Conservation (phyloP, 1,140 invertebrate genomes). For the Globodera ellingtonae region DNA sequence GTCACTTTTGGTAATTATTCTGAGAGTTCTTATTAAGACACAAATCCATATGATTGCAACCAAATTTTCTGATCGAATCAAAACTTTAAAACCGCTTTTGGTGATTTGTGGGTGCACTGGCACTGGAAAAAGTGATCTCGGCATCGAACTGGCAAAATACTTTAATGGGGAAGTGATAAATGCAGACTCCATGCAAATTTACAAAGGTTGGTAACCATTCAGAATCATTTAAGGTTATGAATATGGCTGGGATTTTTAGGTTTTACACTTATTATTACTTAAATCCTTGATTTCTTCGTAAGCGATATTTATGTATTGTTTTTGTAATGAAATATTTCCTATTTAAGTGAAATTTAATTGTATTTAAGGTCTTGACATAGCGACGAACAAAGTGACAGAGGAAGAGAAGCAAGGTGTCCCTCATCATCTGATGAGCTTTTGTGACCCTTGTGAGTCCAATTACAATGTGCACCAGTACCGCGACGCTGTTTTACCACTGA, state of each 20-base stretch:
- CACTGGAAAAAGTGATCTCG: slow-evolving; percentile 92
- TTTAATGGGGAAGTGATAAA: slow-evolving; percentile 94
- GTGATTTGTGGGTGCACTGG: slow-evolving; percentile 86
- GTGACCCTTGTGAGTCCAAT: slow-evolving; percentile 75
- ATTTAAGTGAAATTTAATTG: slow-evolving; percentile 11
- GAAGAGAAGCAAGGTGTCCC: slow-evolving; percentile 77
- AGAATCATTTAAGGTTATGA: neutral
- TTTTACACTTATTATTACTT: no score
- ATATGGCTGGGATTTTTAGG: no score
- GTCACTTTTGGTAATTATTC: no score
- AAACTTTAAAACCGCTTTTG: slow-evolving; percentile 20
- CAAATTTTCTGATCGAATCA: neutral
- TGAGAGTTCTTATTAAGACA: no score
- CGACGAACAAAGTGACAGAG: slow-evolving; percentile 89
- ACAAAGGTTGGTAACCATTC: slow-evolving; percentile 53
- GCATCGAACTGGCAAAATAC: slow-evolving; percentile 82
- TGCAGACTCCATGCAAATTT: slow-evolving; percentile 98
- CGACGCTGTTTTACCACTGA: slow-evolving; percentile 78
- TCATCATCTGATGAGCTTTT: slow-evolving; percentile 87
- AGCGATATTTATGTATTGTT: no score
- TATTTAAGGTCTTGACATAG: slow-evolving; percentile 76
- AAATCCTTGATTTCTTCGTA: no score
- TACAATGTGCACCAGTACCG: slow-evolving; percentile 86
- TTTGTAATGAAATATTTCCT: no score
- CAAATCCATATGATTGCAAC: neutral